phyloP scores from a whole-genome alignment of 2,113 vertebrate genomes.

The Gasterosteus nipponicus region DNA sequence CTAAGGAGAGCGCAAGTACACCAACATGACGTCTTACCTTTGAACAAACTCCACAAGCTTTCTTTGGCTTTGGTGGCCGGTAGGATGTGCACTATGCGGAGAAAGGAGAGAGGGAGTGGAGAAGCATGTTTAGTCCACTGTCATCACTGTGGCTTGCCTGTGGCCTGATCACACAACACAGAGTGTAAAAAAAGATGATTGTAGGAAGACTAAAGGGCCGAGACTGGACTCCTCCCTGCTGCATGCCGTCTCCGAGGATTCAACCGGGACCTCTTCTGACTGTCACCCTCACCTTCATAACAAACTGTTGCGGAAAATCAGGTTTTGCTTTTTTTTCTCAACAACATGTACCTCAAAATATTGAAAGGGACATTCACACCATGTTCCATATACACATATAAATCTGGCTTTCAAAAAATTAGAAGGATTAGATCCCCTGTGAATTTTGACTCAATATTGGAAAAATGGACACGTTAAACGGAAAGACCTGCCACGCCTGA shows the following conservation, averaged over 20 bases:
- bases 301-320: background rate
- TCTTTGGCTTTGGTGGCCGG: constrained; percentile 72
- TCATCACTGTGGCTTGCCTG: constrained; percentile 69
- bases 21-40: constrained; percentile 77
- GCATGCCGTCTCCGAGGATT: constrained; percentile 30
- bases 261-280: background rate
- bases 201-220: constrained; percentile 55
- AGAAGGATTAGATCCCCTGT: no score
- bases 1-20: constrained; percentile 29
- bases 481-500: background rate
- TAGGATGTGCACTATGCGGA: constrained; percentile 77
- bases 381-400: background rate
- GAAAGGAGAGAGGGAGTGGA: constrained; percentile 16
- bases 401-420: no score
- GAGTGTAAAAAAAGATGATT: constrained; percentile 75
- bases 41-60: constrained; percentile 82
- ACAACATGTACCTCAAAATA: background rate
- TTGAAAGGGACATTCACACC: background rate
- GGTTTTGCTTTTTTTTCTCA: background rate
- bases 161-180: constrained; percentile 71
- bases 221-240: constrained; percentile 59
- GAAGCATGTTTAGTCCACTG: constrained; percentile 59
- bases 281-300: background rate
- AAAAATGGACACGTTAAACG: no score
- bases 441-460: no score